A percentile compares a stretch with the other conserved stretches of the same genome.
These are phyloP conservation scores for Drosophila greeni DNA, from an alignment of 2,888 invertebrate species.

Conservation along the genomic window DNA sequence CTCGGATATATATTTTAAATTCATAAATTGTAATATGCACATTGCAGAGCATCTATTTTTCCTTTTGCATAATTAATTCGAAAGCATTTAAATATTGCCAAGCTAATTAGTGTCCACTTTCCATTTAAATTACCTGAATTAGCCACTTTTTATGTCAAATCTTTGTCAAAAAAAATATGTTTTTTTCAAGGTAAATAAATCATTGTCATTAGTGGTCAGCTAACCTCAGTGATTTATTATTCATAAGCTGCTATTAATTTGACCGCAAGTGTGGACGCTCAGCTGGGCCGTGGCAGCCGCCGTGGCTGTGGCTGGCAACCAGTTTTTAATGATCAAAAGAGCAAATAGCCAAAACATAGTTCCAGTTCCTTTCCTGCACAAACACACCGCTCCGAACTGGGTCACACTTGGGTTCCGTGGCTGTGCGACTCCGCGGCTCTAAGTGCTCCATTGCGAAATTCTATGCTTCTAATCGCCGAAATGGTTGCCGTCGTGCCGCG, in stretches of 20 bases:
- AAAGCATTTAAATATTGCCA: background rate
- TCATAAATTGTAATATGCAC: background rate
- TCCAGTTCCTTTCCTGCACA: conserved; percentile 72
- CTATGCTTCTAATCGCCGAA: conserved; percentile 69
- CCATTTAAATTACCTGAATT: background rate
- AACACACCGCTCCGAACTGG: conserved; percentile 60
- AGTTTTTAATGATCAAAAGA: conserved; percentile 74
- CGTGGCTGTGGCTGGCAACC: conserved; percentile 66
- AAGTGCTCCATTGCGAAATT: conserved; percentile 73
- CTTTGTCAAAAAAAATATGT: background rate
- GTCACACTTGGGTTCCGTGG: conserved; percentile 58
- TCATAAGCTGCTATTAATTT: conserved; percentile 24
- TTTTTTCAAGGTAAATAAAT: background rate
- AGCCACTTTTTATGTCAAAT: background rate
- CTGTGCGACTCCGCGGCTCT: conserved; percentile 46
- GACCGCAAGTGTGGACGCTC: conserved; percentile 29
- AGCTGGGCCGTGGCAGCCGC: conserved; percentile 27
- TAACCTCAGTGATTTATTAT: conserved; percentile 15
- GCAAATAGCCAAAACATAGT: conserved; percentile 57
- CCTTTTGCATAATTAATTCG: background rate
- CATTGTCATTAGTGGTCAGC: background rate
- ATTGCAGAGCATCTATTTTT: too few relatives aligned
- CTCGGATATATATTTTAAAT: too few relatives aligned
- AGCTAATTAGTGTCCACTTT: too few relatives aligned
- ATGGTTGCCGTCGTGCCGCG: conserved; percentile 47